These are phyloP conservation scores for Trematomus loennbergii DNA, from an alignment of 2,113 vertebrate species.

Conservation along the genomic window DNA sequence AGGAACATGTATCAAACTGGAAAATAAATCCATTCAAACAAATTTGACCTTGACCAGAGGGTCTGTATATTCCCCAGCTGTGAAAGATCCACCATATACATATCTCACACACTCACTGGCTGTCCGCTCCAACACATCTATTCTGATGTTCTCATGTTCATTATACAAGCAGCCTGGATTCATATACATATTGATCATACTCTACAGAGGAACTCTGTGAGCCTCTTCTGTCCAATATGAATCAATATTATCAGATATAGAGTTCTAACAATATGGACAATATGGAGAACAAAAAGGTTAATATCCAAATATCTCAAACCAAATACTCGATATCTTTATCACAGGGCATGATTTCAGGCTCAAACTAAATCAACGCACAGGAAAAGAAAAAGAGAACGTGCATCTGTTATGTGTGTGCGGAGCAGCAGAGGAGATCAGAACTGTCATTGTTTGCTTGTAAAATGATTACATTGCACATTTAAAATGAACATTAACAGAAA, in stretches of 20 bases:
- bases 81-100: conserved; percentile 18
- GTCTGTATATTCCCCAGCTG: conserved; percentile 4
- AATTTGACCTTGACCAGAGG: conserved; percentile 74
- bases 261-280: not conserved
- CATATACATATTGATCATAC: not conserved
- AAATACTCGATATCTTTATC: not conserved
- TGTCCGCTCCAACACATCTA: not conserved
- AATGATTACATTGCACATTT: not conserved
- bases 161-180: too few relatives aligned
- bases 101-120: not conserved
- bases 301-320: not conserved
- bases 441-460: not conserved
- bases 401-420: not conserved
- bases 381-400: not conserved
- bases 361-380: not conserved
- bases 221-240: not conserved
- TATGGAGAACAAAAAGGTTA: too few relatives aligned
- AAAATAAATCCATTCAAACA: conserved; percentile 26
- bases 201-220: not conserved
- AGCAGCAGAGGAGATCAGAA: not conserved
- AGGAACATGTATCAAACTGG: not conserved
- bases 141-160: not conserved
- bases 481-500: not conserved
- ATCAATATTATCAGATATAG: not conserved
- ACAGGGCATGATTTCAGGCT: not conserved